Evolutionary conservation across 2,888 invertebrate genomes (phyloP), one percentile per base, ranked within the genome.

Genomic region (Nudaria mundana): DNA sequence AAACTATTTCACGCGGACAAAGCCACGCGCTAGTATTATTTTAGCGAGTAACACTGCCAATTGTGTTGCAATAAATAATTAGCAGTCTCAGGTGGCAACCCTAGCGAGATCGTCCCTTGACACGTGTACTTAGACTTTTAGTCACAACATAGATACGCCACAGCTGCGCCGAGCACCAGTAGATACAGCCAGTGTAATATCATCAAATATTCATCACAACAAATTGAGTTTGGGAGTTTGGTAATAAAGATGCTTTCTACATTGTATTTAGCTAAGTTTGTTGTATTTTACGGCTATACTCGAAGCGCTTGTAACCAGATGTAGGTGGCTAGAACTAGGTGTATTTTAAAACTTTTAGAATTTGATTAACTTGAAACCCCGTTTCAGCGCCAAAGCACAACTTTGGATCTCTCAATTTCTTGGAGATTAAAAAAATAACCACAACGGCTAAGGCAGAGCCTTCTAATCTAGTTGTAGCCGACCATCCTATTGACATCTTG

Each of bases 181-280:
- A n/a, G n/a, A n/a, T n/a, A n/a, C n/a, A n/a, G 36, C 37, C 28
- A 50, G 48, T 39, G 44, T 44, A 48, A 56, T 48, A 40, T 41
- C 60, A 65, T 72, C 59, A 63, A 72, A 70, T 66, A 72, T 72
- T 70, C 63, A 72, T 20, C 6, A 15, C 31, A 30, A 52, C 53
- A 64, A 67, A 69, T 66, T 71, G 67, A 35, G 32, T 44, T 49
- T 37, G 48, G 38, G 37, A 30, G 25, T 34, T 37, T 25, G n/a
- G 7, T 18, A 25, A 13, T 31, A 25, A 40, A 18, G n/a, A 37
- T 23, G 25, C 42, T 37, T 36, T 25, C 15, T 8, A 31, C 11
- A 10, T 12, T 40, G 30, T 16, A 25, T 3, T 18, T 30, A 14
- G 11, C n/a, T 11, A 24, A 7, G 14, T 7, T 10, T 18, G 15